These are phyloP conservation scores for Drosophila merina DNA, from an alignment of 2,888 invertebrate species.

Conservation along the genomic window DNA sequence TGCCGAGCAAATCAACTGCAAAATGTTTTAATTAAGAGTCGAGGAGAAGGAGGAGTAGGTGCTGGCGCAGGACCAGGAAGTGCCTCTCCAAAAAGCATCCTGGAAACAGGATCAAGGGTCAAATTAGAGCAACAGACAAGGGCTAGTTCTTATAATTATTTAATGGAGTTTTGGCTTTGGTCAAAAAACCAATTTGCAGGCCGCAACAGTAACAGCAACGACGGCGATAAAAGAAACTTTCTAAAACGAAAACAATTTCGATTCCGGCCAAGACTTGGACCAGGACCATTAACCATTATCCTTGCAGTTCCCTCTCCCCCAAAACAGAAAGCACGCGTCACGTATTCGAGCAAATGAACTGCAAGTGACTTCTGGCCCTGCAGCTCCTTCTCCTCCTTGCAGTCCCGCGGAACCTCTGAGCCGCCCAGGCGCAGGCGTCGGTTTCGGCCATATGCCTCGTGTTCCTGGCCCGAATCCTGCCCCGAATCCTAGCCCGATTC, in stretches of 20 bases:
- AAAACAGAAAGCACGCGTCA: slow-evolving; percentile 23
- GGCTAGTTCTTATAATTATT: background rate
- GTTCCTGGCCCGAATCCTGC: slow-evolving; percentile 2
- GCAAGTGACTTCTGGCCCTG: slow-evolving; percentile 51
- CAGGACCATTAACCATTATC: slow-evolving; percentile 26
- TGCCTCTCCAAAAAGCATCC: slow-evolving; percentile 2
- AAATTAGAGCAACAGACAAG: background rate
- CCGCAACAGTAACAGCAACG: background rate
- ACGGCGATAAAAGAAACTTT: slow-evolving; percentile 13
- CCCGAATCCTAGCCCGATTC: slow-evolving; percentile 12
- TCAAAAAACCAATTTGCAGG: background rate
- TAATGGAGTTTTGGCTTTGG: background rate
- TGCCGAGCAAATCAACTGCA: slow-evolving; percentile 36
- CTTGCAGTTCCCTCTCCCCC: background rate
- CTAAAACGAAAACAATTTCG: slow-evolving; percentile 10
- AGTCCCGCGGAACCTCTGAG: background rate
- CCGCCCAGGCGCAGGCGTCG: slow-evolving; percentile 58
- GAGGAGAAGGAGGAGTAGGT: background rate
- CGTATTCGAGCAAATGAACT: slow-evolving; percentile 59
- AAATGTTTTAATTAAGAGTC: slow-evolving; percentile 48
- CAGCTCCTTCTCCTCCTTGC: background rate
- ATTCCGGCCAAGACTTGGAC: background rate
- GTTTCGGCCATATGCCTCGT: slow-evolving; percentile 29
- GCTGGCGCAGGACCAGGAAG: background rate
- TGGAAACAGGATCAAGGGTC: background rate